Conservation (phyloP, 2,888 invertebrate genomes). For the Sussaba pulchella region DNA sequence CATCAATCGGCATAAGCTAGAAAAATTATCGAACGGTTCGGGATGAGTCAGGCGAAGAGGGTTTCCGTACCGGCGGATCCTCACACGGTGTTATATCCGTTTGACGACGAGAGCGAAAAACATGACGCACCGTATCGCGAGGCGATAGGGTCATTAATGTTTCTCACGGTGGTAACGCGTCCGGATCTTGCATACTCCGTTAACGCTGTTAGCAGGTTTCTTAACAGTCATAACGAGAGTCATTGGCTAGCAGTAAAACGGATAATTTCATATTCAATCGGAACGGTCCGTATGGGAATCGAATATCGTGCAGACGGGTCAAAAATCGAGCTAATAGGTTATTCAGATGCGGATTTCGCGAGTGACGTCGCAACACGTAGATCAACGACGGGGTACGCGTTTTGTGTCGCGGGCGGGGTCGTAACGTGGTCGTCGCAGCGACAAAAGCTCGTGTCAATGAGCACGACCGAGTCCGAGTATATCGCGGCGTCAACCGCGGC, state of each 20-base stretch:
- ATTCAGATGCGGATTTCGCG: slow-evolving; percentile 43
- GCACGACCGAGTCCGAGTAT: slow-evolving; percentile 46
- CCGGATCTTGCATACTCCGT: slow-evolving; percentile 16
- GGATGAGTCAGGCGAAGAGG: slow-evolving; percentile 67
- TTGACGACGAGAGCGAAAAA: slow-evolving; percentile 4
- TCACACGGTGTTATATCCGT: slow-evolving; percentile 2
- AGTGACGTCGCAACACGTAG: slow-evolving; percentile 39
- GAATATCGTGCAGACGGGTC: slow-evolving; percentile 7
- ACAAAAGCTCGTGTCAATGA: slow-evolving; percentile 11
- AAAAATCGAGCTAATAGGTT: slow-evolving; percentile 5
- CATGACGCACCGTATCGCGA: slow-evolving; percentile 21
- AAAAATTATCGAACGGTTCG: slow-evolving; percentile 40
- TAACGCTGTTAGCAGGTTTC: slow-evolving; percentile 14
- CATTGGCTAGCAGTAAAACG: slow-evolving; percentile 38
- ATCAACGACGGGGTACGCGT: slow-evolving; percentile 42
- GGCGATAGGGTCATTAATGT: slow-evolving; percentile 36
- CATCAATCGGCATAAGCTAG: slow-evolving; percentile 58
- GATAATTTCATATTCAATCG: slow-evolving; percentile 10
- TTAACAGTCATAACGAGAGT: slow-evolving; percentile 1
- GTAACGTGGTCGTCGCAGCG: slow-evolving; percentile 42
- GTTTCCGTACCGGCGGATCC: slow-evolving; percentile 66
- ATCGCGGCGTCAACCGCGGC: slow-evolving; percentile 36
- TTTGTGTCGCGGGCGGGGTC: slow-evolving; percentile 5
- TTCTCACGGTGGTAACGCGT: slow-evolving; percentile 6
- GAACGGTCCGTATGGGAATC: background rate